A percentile compares a stretch with the other conserved stretches of the same genome.
phyloP scores from a whole-genome alignment of 2,888 invertebrate genomes.

The Leistus spinibarbis region DNA sequence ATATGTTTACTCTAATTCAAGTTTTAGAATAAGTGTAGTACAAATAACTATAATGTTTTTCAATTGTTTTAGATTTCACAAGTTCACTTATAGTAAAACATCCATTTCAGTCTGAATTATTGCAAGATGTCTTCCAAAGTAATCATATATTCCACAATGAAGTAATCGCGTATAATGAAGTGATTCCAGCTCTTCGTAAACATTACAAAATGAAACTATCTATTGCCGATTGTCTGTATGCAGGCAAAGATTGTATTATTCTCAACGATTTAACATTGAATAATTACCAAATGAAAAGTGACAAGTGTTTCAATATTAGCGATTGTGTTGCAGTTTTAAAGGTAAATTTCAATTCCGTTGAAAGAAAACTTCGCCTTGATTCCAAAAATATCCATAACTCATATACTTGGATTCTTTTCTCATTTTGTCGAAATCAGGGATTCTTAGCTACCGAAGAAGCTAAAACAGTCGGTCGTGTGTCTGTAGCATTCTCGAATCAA shows the following conservation, averaged over 20 bases:
- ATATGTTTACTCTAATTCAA: no score
- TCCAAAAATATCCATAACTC: no score
- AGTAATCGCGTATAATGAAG: conserved; percentile 42
- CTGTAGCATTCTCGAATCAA: not conserved
- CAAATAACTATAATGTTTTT: no score
- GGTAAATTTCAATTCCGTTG: conserved; percentile 29
- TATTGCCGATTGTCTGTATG: conserved; percentile 41
- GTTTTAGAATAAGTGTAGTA: no score
- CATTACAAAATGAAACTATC: conserved; percentile 37
- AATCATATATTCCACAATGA: conserved; percentile 44
- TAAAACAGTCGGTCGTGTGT: no score
- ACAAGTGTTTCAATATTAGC: conserved; percentile 34
- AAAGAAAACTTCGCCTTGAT: no score
- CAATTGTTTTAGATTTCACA: conserved; percentile 31
- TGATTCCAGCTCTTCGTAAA: conserved; percentile 41
- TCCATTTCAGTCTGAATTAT: conserved; percentile 12
- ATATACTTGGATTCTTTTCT: no score
- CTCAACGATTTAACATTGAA: conserved; percentile 41
- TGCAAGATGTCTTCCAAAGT: conserved; percentile 25
- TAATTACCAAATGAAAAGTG: conserved; percentile 37
- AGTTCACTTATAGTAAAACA: conserved; percentile 41
- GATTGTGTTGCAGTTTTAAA: conserved; percentile 38
- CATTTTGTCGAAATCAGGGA: no score
- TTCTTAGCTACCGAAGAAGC: no score
- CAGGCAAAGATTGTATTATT: conserved; percentile 38